A percentile compares a stretch with the other conserved stretches of the same genome.
Conservation (phyloP, 2,113 vertebrate genomes). For the Poecile atricapillus region DNA sequence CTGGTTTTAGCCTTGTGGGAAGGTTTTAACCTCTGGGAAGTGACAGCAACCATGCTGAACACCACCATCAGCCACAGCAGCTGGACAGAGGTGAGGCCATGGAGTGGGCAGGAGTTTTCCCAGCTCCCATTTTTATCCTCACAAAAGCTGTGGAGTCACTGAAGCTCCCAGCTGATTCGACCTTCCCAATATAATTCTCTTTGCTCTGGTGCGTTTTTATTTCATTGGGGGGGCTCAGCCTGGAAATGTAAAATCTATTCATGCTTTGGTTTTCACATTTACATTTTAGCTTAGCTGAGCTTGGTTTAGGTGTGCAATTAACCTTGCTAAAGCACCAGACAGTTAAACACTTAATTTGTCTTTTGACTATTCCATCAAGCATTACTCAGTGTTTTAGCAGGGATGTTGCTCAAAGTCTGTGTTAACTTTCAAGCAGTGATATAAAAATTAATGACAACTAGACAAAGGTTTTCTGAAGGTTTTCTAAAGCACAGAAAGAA, state of each 20-base stretch:
- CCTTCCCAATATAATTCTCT: not conserved
- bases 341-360: not conserved
- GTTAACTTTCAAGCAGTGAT: not conserved
- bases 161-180: not conserved
- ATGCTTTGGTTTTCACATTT: not conserved
- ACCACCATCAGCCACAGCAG: not conserved
- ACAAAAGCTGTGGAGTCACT: not conserved
- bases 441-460: not conserved
- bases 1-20: not conserved
- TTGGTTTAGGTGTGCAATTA: not conserved
- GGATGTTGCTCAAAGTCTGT: not conserved
- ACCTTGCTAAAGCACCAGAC: not conserved
- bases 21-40: not conserved
- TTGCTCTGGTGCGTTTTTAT: not conserved
- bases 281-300: not conserved
- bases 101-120: not conserved
- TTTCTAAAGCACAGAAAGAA: not conserved
- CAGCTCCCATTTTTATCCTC: not conserved
- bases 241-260: not conserved
- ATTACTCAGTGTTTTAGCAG: not conserved
- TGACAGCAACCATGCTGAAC: not conserved
- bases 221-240: not conserved
- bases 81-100: not conserved
- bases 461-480: not conserved
- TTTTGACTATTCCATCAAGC: not conserved